phyloP scores from a whole-genome alignment of 1,140 invertebrate genomes.

The Papilio polyxenes region DNA sequence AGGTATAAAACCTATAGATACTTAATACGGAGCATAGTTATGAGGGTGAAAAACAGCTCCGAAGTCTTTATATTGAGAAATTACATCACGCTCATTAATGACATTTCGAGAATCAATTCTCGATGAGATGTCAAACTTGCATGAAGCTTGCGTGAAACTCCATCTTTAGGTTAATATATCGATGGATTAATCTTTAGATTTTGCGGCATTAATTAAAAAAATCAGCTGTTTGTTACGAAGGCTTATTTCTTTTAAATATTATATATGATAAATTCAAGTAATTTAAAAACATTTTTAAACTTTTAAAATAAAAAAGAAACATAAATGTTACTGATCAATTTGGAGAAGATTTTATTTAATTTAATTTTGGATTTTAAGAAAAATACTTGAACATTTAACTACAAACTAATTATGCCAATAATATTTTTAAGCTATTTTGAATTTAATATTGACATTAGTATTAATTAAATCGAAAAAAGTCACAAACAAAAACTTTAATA shows the following conservation, averaged over 20 bases:
- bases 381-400: background rate
- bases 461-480: background rate
- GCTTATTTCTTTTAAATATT: background rate
- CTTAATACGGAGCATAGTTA: too few species aligned
- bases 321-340: slow-evolving; percentile 25
- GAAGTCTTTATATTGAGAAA: too few species aligned
- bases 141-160: too few species aligned
- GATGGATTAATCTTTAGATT: background rate
- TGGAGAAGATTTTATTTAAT: too few species aligned
- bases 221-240: background rate
- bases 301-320: slow-evolving; percentile 10
- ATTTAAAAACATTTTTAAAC: background rate
- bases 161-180: too few species aligned
- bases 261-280: background rate
- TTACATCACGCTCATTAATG: too few species aligned
- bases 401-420: background rate
- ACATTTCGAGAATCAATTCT: too few species aligned
- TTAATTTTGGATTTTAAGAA: background rate
- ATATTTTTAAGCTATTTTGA: background rate
- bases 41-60: too few species aligned
- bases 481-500: background rate
- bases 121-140: too few species aligned
- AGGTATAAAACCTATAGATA: background rate
- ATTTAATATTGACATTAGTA: background rate
- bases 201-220: background rate